Conservation (phyloP, 2,113 vertebrate genomes). For the Empidonax alnorum region DNA sequence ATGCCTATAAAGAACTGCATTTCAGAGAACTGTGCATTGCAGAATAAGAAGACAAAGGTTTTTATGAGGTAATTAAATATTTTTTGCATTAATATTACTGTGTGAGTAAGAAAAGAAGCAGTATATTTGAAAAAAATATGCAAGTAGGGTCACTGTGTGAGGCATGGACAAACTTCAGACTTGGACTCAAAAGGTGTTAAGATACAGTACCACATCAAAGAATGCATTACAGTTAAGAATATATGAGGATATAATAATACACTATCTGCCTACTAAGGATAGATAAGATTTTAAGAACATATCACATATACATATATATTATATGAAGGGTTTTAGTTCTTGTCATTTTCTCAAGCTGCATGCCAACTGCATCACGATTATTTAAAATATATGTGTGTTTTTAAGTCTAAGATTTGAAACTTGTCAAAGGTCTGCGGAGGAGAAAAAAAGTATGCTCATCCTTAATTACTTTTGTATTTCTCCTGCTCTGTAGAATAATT, state of each 20-base stretch:
- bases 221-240: not conserved
- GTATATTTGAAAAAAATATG: not conserved
- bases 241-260: not conserved
- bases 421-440: not conserved
- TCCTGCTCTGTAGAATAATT: not conserved
- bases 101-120: not conserved
- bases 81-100: not conserved
- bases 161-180: not conserved
- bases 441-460: not conserved
- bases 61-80: not conserved
- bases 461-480: not conserved
- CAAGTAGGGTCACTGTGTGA: not conserved
- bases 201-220: not conserved
- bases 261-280: not conserved
- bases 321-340: not conserved
- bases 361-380: not conserved
- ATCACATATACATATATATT: not conserved
- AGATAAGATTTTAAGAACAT: slow-evolving; percentile 15
- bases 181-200: not conserved
- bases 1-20: not conserved
- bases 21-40: not conserved
- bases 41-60: not conserved
- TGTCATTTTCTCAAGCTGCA: not conserved
- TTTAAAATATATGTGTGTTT: not conserved
- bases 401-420: not conserved